Evolutionary conservation across 2,797 vertebrate genomes (phyloP).

Genomic region (Pteropus rufus): DNA sequence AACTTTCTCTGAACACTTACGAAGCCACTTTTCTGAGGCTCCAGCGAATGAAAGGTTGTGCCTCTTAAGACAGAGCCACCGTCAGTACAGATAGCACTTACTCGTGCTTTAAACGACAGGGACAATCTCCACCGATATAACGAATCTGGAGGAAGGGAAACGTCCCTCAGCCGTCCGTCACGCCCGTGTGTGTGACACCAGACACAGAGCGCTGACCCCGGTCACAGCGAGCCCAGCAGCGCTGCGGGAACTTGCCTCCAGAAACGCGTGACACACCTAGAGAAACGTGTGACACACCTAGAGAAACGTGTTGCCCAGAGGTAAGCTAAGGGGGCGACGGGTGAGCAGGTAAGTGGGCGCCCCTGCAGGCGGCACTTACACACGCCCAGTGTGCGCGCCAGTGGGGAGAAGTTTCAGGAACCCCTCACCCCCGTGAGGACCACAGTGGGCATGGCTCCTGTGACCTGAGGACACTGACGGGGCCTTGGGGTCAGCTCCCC

Average conservation of each 20-base stretch:
- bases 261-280: background rate
- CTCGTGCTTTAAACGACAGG: background rate
- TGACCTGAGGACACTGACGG: background rate
- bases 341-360: fast-evolving
- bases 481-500: background rate
- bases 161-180: background rate
- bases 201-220: background rate
- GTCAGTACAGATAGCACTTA: background rate
- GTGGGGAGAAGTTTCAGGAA: background rate
- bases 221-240: background rate
- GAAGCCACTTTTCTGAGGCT: background rate
- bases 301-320: background rate
- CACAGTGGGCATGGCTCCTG: background rate
- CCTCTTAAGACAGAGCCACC: background rate
- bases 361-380: background rate
- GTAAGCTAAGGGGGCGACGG: background rate
- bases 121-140: background rate
- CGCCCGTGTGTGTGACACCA: fast-evolving
- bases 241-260: background rate
- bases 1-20: background rate
- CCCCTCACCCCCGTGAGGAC: background rate
- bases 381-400: background rate
- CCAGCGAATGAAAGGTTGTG: background rate
- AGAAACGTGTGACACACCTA: background rate
- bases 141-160: background rate